These are phyloP conservation scores for Periparus ater DNA, from an alignment of 2,797 vertebrate genomes.

Conservation along the genomic window DNA sequence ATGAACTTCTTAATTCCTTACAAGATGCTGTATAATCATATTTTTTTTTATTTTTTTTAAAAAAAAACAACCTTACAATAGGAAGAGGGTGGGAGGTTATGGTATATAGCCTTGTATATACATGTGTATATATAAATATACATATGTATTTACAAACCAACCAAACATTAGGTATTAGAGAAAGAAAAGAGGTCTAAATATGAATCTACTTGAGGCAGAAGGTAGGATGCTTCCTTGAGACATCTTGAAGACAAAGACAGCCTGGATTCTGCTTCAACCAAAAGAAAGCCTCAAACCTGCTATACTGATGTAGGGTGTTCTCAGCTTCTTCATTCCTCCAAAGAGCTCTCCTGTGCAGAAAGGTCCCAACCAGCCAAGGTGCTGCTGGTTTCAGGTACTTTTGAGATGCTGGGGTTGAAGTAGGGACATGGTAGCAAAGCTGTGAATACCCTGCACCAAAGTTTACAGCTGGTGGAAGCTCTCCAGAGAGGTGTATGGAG, in stretches of 20 bases:
- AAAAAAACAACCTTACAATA: neutral
- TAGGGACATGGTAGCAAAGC: rapidly evolving
- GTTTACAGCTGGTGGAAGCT: neutral
- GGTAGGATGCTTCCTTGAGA: neutral
- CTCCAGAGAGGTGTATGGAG: neutral
- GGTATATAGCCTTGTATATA: neutral
- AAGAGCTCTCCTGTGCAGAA: neutral
- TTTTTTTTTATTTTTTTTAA: neutral
- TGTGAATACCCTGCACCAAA: neutral
- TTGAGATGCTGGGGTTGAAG: neutral
- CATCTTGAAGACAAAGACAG: neutral
- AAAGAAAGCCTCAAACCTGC: neutral
- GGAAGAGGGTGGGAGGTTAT: neutral
- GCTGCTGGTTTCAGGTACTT: neutral
- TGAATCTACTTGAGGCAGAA: neutral
- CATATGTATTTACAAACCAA: neutral
- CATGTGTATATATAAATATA: rapidly evolving
- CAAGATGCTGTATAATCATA: slow-evolving; percentile 60
- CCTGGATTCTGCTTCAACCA: neutral
- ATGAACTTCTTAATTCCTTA: slow-evolving; percentile 75
- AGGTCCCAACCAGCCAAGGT: neutral
- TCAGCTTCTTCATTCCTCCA: neutral
- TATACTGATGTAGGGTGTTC: neutral
- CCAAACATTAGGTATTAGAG: rapidly evolving
- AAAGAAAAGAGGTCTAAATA: neutral